Evolutionary conservation across 2,113 vertebrate species (phyloP).

Genomic region (Chiloscyllium plagiosum): DNA sequence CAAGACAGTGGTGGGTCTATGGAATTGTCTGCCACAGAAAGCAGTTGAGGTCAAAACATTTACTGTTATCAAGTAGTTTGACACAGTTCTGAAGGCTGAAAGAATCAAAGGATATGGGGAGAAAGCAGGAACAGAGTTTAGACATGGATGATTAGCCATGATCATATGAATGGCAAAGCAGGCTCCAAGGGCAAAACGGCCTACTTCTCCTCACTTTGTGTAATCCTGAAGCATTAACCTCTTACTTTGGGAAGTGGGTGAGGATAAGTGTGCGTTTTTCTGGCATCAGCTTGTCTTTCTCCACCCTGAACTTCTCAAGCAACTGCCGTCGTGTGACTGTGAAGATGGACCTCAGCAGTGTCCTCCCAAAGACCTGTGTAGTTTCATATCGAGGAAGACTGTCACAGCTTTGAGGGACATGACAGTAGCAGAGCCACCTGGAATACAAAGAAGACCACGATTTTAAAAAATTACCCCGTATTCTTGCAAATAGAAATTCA

Average conservation of each 20-base stretch:
- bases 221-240: background rate
- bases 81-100: no score
- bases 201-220: no score
- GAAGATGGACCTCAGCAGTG: constrained; percentile 93
- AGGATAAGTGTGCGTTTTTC: constrained; percentile 96
- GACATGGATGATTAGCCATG: no score
- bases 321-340: constrained; percentile 90
- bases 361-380: constrained; percentile 92
- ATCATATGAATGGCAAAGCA: no score
- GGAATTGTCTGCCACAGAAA: no score
- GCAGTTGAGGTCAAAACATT: no score
- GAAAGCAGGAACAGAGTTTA: no score
- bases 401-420: constrained; percentile 94
- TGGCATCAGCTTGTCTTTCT: constrained; percentile 94
- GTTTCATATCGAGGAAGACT: constrained; percentile 94
- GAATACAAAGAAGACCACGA: background rate
- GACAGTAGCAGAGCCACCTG: constrained; percentile 97
- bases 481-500: background rate
- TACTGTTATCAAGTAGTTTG: no score
- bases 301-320: constrained; percentile 94
- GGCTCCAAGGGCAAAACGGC: no score
- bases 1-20: no score
- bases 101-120: no score
- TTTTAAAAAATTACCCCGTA: background rate
- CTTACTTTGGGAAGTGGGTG: constrained; percentile 96